phyloP scores from a whole-genome alignment of 2,888 invertebrate species.

The Diogma glabrata region DNA sequence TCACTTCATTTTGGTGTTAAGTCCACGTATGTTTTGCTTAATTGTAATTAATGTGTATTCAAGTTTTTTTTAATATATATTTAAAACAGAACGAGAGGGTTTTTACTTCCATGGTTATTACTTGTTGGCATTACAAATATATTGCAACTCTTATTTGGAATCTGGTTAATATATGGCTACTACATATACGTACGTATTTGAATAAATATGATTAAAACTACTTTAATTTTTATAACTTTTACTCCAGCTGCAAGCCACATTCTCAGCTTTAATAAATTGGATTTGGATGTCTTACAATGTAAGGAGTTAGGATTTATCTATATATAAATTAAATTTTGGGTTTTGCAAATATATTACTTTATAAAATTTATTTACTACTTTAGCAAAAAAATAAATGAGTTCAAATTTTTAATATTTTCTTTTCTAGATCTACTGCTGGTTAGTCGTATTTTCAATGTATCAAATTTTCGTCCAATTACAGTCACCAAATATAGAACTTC shows the following conservation, averaged over 20 bases:
- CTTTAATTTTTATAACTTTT: not conserved
- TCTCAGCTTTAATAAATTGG: constrained; percentile 64
- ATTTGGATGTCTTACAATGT: constrained; percentile 80
- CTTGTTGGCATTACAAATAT: constrained; percentile 54
- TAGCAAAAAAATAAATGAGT: constrained; percentile 14
- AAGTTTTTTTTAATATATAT: constrained; percentile 27
- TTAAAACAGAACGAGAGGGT: constrained; percentile 59
- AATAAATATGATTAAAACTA: not conserved
- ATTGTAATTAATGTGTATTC: too few relatives aligned
- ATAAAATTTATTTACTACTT: constrained; percentile 13
- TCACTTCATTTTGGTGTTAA: constrained; percentile 31
- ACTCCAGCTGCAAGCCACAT: constrained; percentile 64
- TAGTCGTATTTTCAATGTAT: constrained; percentile 76
- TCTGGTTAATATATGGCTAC: constrained; percentile 80
- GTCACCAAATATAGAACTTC: constrained; percentile 75
- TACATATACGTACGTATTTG: constrained; percentile 72
- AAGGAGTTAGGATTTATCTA: constrained; percentile 36
- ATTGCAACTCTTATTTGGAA: constrained; percentile 67
- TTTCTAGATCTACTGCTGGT: constrained; percentile 74
- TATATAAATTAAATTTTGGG: not conserved
- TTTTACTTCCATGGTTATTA: constrained; percentile 70
- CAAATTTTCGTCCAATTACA: constrained; percentile 69
- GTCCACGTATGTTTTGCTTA: constrained; percentile 25
- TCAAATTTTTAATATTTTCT: constrained; percentile 15
- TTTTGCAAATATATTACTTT: not conserved